Evolutionary conservation across 2,888 invertebrate genomes (phyloP), one percentile per base, ranked within the genome.

Genomic region (Apamea sordens): DNA sequence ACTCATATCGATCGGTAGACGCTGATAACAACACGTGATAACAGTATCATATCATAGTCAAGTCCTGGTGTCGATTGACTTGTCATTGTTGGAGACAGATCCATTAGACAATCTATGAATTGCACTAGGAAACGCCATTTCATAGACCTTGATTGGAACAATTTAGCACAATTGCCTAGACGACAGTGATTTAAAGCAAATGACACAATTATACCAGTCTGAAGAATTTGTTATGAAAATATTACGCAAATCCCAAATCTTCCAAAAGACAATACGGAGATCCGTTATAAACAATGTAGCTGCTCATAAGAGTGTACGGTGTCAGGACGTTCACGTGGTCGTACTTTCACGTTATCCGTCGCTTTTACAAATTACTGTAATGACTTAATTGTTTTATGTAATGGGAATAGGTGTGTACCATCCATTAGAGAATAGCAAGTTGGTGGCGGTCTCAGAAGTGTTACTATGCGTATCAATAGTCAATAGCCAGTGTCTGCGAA

Each of bases 1-100:
- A 93, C 94, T 95, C 93, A 92, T 96, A 96, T 96, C 95, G 96
- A 96, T 96, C 95, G 94, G 91, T 93, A 90, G 89, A 86, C 87
- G 86, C 92, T 93, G 94, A 94, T 94, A 94, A 94, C 92, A 94
- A 92, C 94, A 93, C 93, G 93, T 95, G 96, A 95, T 95, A 94
- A 94, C 94, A 93, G 88, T 93, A 92, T 92, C 90, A 92, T 89
- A 76, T 86, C 89, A 86, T 88, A 79, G 86, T 80, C 77, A 84
- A 90, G 84, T 86, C 86, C 85, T 90, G 89, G 88, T 92, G 90
- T 91, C 90, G 91, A 92, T 91, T 92, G 85, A 89, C 90, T 92
- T 93, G 93, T 93, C 91, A 94, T 92, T 92, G 92, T 88, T 90
- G 85, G 89, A 92, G 90, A 92, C 92, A 92, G 87, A 92, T 93